Conservation (phyloP, 2,888 invertebrate genomes). For the Coecobrya sp. region DNA sequence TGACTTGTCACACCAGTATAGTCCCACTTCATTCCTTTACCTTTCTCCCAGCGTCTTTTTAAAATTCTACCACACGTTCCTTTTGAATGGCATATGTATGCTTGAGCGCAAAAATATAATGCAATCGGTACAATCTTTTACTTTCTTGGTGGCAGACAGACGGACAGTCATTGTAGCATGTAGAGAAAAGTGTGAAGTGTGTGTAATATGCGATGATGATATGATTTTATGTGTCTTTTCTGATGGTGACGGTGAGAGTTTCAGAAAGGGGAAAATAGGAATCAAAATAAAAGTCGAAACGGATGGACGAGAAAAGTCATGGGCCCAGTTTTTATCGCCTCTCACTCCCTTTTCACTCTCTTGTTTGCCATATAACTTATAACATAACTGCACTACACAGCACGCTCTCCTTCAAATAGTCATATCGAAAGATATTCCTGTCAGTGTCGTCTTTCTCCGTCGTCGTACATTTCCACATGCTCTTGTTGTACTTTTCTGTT, state of each 20-base stretch:
- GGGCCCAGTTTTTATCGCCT: conserved; percentile 80
- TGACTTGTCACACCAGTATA: background rate
- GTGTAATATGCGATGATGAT: conserved; percentile 52
- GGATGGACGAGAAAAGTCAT: conserved; percentile 77
- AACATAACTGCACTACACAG: background rate
- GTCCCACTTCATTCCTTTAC: background rate
- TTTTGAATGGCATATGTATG: conserved; percentile 27
- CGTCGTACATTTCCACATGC: conserved; percentile 52
- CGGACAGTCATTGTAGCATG: conserved; percentile 45
- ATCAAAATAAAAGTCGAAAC: conserved; percentile 78
- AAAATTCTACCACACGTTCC: background rate
- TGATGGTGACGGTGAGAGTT: conserved; percentile 66
- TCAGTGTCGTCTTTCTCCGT: conserved; percentile 70
- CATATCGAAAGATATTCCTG: conserved; percentile 69
- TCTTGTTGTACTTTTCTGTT: conserved; percentile 27
- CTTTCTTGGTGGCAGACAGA: conserved; percentile 10
- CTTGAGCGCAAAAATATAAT: conserved; percentile 68
- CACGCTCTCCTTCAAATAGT: background rate
- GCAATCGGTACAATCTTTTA: conserved; percentile 18
- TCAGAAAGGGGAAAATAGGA: conserved; percentile 69
- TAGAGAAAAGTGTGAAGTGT: conserved; percentile 48
- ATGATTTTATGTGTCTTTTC: background rate
- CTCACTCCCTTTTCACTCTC: conserved; percentile 44
- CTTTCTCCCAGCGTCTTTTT: background rate
- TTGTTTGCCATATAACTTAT: background rate